These are phyloP conservation scores for Salticus scenicus DNA, from an alignment of 2,888 invertebrate genomes.

Conservation along the genomic window DNA sequence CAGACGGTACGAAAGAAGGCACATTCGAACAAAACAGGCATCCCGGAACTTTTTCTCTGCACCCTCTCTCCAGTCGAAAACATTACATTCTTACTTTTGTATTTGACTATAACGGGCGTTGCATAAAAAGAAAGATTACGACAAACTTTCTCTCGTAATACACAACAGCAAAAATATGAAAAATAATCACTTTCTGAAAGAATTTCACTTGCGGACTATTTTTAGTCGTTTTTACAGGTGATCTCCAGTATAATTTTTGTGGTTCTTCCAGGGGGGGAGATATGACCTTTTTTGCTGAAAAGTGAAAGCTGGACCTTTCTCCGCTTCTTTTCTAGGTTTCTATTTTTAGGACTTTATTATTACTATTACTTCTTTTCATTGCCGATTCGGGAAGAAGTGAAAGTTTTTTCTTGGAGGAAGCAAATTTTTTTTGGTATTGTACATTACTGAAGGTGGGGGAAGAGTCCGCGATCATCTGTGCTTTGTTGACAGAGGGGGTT, in stretches of 20 bases:
- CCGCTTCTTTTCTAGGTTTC: slow-evolving; percentile 1
- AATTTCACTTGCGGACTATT: not conserved
- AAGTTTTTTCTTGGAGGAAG: not conserved
- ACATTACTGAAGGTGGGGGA: not conserved
- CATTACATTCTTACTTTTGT: slow-evolving; percentile 2
- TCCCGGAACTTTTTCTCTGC: not conserved
- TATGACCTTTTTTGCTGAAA: not conserved
- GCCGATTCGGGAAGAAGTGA: not conserved
- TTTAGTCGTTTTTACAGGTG: not conserved
- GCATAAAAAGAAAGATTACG: slow-evolving; percentile 46
- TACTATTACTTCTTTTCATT: not conserved
- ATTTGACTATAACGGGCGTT: slow-evolving; percentile 1
- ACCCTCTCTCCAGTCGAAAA: not conserved
- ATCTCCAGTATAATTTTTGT: not conserved
- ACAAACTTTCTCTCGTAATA: slow-evolving; percentile 62
- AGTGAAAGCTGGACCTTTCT: slow-evolving; percentile 17
- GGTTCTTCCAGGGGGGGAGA: not conserved
- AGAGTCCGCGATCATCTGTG: not conserved
- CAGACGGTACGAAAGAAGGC: not conserved
- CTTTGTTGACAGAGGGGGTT: slow-evolving; percentile 7
- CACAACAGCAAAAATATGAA: slow-evolving; percentile 8
- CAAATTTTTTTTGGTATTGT: not conserved
- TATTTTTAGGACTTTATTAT: slow-evolving; percentile 20
- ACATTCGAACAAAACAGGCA: not conserved
- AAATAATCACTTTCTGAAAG: slow-evolving; percentile 22